Base-by-base conservation (phyloP, 2,113 vertebrate species). In the Protomyctophum bolini region DNA sequence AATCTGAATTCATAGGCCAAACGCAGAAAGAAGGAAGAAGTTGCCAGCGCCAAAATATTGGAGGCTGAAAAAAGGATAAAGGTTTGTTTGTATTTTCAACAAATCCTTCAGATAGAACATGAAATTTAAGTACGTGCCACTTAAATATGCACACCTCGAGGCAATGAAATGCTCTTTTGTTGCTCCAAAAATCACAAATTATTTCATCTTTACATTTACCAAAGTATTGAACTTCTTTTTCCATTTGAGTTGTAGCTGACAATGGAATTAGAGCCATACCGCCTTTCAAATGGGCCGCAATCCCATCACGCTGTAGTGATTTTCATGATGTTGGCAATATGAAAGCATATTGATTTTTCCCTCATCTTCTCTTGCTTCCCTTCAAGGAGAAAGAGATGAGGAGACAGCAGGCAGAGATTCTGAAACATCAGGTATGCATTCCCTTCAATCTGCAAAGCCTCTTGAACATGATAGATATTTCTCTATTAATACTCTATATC, bases 61-160 rank as follows among this genome's bases (percentile, higher is more conserved):
- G 98, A 99, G 85, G 97, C 98, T 3, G 97, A 99, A 91, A 99
- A 99, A 89, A 95, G 97, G 86, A 96, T 96, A 93, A 98, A 99
- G 97, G 98, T 98, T 91, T 92, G 94, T 95, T 90, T 89, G 83
- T 89, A 88, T 78, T 45, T 7, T 49, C 61, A 67, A 47, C 45
- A 75, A 79, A 46, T 4, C 15, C 58, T 3, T 61, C 9, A 62
- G 45, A 70, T 21, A 56, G 1, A 48, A 58, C 21, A 21, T 29
- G 21, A 49, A 4, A 64, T 46, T 12, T 51, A 45, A 50, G 2
- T 10, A 10, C 66, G 7, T 57, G 33, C 41, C 15, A 28, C 14
- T 54, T 12, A 54, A 12, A 54, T 7, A 9, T 21, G 8, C 10
- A 68, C 10, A 58, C 14, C 29, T 6, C 10, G 8, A 15, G 55